Percentiles rank a stretch among this genome's conserved stretches.
Evolutionary conservation across 2,797 vertebrate species (phyloP).

Genomic region (Epinephelus awoara): DNA sequence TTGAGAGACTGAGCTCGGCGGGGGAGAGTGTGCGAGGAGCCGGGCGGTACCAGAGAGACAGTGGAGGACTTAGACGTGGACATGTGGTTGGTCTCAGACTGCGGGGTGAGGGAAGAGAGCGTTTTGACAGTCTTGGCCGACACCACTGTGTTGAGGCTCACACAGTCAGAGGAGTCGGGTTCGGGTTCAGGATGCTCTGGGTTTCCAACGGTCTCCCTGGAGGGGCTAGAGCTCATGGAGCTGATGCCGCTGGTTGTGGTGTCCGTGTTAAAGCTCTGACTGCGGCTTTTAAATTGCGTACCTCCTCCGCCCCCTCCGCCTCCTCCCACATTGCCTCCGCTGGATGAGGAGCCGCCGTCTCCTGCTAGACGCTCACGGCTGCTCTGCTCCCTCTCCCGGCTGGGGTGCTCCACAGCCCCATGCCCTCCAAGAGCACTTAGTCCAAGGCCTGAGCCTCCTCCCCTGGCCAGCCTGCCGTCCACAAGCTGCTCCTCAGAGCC

Average conservation of each 20-base stretch:
- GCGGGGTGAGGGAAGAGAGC: slow-evolving; percentile 88
- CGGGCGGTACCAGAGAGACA: slow-evolving; percentile 93
- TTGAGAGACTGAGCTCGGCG: slow-evolving; percentile 97
- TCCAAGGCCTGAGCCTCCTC: slow-evolving; percentile 81
- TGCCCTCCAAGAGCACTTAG: slow-evolving; percentile 82
- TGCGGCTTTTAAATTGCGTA: slow-evolving; percentile 97
- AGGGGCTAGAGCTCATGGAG: slow-evolving; percentile 99
- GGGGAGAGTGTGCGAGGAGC: slow-evolving; percentile 97
- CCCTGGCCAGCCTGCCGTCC: slow-evolving; percentile 88
- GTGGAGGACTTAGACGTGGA: slow-evolving; percentile 93
- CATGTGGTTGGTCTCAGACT: slow-evolving; percentile 92
- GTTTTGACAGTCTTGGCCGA: slow-evolving; percentile 95
- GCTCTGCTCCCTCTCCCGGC: slow-evolving; percentile 90
- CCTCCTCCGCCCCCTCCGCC: slow-evolving; percentile 81
- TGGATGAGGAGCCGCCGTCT: slow-evolving; percentile 85
- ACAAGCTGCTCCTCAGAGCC: slow-evolving; percentile 91
- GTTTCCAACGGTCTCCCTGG: slow-evolving; percentile 94
- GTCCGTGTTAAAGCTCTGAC: slow-evolving; percentile 99
- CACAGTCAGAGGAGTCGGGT: slow-evolving; percentile 94
- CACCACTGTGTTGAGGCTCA: slow-evolving; percentile 97
- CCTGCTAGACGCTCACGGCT: slow-evolving; percentile 93
- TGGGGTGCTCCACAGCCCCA: slow-evolving; percentile 84
- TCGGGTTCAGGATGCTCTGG: slow-evolving; percentile 86
- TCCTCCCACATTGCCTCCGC: slow-evolving; percentile 84
- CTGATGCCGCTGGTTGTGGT: slow-evolving; percentile 99